Evolutionary conservation across 2,797 vertebrate genomes (phyloP).

Genomic region (Ctenopoma multispine): DNA sequence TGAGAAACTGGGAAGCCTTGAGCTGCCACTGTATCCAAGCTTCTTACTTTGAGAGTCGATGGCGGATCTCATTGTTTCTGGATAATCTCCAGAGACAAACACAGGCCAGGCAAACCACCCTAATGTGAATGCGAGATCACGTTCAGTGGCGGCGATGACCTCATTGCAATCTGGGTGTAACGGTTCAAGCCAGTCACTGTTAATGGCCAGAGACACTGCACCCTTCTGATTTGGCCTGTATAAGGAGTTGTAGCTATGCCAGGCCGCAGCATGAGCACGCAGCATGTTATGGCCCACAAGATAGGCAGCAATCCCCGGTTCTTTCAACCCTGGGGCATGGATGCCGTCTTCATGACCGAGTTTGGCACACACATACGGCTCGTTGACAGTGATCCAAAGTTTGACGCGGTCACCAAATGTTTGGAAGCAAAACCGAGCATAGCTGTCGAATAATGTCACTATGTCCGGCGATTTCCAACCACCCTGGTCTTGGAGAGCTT

Average conservation of each 20-base stretch:
- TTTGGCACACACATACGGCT: slow-evolving; percentile 80
- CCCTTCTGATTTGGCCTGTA: slow-evolving; percentile 82
- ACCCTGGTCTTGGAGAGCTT: slow-evolving; percentile 85
- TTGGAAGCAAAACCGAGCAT: slow-evolving; percentile 87
- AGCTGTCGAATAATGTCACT: slow-evolving; percentile 78
- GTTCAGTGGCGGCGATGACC: slow-evolving; percentile 79
- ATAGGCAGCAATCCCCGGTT: slow-evolving; percentile 80
- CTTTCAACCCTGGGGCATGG: slow-evolving; percentile 80
- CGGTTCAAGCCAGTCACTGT: slow-evolving; percentile 85
- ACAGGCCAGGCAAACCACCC: slow-evolving; percentile 88
- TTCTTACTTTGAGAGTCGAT: slow-evolving; percentile 80
- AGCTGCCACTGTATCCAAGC: slow-evolving; percentile 63
- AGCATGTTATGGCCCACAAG: slow-evolving; percentile 84
- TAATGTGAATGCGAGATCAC: slow-evolving; percentile 80
- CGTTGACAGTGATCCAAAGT: slow-evolving; percentile 89
- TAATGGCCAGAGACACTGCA: slow-evolving; percentile 81
- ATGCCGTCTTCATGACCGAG: slow-evolving; percentile 77
- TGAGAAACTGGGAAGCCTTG: slow-evolving; percentile 84
- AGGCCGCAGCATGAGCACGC: slow-evolving; percentile 84
- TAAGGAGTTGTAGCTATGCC: slow-evolving; percentile 83
- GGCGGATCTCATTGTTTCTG: slow-evolving; percentile 80
- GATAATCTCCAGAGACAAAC: slow-evolving; percentile 88
- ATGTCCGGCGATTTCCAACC: slow-evolving; percentile 82
- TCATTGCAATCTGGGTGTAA: slow-evolving; percentile 61
- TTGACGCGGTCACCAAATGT: slow-evolving; percentile 87